Base-by-base conservation (phyloP, 2,113 vertebrate species). In the Talpa occidentalis region DNA sequence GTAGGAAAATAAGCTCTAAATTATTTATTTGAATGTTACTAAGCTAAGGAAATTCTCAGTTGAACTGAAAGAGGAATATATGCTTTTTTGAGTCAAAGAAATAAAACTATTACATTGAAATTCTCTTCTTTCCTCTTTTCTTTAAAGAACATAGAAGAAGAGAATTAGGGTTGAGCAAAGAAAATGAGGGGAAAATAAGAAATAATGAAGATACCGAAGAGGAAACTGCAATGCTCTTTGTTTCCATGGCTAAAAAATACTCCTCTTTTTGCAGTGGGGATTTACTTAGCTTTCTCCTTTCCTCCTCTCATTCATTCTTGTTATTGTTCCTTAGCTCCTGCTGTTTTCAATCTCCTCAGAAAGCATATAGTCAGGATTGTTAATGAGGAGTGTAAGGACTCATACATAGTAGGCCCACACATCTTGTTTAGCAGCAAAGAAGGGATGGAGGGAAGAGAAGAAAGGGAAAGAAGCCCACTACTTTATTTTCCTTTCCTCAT, bases 161-260 rank as follows among this genome's bases (percentile, higher is more conserved):
- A 90, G 35, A 97, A 88, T 30, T 59, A 22, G 66, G 60, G 16
- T 85, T 93, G 69, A 77, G 16, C 67, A 87, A 88, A 95, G 74
- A 94, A 59, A 93, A 84, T 79, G 6, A 35, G 30, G 42, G 44
- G 37, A 37, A 79, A 59, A 69, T 42, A 78, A n/a, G 28, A 79
- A 95, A 35, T 77, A 74, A 35, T 82, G 19, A 73, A 77, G 17
- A 83, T 85, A 26, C 52, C 10, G 44, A 94, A 88, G 62, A 88
- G 42, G 35, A 77, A 92, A 47, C 37, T 69, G 5, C 19, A 56
- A 0, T 72, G 35, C 32, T 90, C 22, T 1, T 30, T 73, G 5
- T 90, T 78, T 32, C 32, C 30, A n/a, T 73, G 37, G 22, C 42
- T 94, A 40, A 52, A 42, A 37, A 92, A 9, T 66, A 35, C 10